A percentile compares a stretch with the other conserved stretches of the same genome.
Conservation (phyloP, 2,113 vertebrate species). For the Drymodes brunneopygia region DNA sequence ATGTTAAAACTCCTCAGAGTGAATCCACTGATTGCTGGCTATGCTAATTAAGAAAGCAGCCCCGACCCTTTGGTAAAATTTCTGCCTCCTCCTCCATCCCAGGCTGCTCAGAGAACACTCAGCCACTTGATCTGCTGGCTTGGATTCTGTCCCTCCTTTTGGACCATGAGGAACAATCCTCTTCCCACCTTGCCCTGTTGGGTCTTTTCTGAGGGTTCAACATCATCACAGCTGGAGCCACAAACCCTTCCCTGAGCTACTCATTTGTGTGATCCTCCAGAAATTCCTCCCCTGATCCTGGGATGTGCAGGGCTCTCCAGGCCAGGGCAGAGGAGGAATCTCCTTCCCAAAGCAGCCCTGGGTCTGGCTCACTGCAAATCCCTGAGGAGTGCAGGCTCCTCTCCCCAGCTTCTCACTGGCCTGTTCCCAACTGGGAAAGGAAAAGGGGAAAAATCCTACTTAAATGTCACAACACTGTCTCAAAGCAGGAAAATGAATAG, state of each 20-base stretch:
- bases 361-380: background rate
- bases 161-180: background rate
- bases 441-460: background rate
- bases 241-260: background rate
- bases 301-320: background rate
- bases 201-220: background rate
- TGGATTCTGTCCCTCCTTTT: background rate
- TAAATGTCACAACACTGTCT: background rate
- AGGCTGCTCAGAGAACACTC: background rate
- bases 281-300: rapidly evolving
- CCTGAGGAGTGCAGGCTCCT: background rate
- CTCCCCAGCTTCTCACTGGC: background rate
- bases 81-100: background rate
- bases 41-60: background rate
- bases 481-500: background rate
- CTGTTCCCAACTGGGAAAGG: background rate
- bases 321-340: background rate
- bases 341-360: background rate
- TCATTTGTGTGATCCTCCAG: background rate
- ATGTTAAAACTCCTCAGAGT: background rate
- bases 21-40: background rate
- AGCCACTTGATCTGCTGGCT: background rate
- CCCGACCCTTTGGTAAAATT: background rate
- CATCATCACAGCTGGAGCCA: background rate
- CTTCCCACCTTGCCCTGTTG: background rate